Evolutionary conservation across 23 tunicate genomes (phyloP).

Genomic region (Ciona savignyi): DNA sequence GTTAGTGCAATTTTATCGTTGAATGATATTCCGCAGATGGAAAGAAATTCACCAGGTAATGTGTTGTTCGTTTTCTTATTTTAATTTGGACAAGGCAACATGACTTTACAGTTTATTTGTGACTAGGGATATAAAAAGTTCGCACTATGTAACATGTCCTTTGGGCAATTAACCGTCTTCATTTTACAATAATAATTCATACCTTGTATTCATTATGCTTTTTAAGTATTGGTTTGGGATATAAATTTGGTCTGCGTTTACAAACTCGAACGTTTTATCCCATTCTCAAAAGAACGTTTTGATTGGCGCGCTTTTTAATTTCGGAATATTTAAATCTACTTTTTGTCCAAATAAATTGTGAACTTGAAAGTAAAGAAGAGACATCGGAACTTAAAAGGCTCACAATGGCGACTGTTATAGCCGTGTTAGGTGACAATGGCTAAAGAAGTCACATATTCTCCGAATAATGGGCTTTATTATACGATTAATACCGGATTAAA

Average conservation of each 20-base stretch:
- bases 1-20: slow-evolving; percentile 66
- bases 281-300: neutral
- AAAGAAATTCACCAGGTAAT: too few relatives aligned
- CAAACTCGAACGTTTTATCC: neutral
- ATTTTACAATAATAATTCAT: too few relatives aligned
- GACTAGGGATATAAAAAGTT: too few relatives aligned
- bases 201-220: too few relatives aligned
- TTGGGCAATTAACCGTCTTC: too few relatives aligned
- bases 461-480: neutral
- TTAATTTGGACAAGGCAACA: too few relatives aligned
- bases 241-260: neutral
- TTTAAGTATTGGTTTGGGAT: too few relatives aligned
- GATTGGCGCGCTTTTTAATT: neutral
- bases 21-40: neutral
- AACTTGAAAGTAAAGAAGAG: neutral
- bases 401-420: too few relatives aligned
- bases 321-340: neutral
- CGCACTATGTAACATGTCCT: too few relatives aligned
- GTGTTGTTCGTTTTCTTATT: too few relatives aligned
- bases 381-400: neutral
- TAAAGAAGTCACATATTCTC: neutral
- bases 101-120: too few relatives aligned
- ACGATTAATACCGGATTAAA: neutral
- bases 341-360: neutral
- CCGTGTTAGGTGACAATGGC: neutral